Evolutionary conservation across 2,888 invertebrate genomes (phyloP).

Genomic region (Limnephilus marmoratus): DNA sequence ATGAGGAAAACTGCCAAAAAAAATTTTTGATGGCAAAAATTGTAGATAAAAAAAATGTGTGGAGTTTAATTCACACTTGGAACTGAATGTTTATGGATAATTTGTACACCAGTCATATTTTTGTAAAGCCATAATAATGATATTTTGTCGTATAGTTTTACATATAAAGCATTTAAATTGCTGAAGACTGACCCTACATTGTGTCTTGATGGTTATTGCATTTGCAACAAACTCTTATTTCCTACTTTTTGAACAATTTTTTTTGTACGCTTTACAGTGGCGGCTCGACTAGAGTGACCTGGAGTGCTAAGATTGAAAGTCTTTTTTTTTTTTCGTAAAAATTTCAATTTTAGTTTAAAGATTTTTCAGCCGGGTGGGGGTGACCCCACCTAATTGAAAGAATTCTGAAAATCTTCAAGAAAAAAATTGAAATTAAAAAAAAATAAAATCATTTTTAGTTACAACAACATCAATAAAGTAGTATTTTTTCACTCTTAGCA

Average conservation of each 20-base stretch:
- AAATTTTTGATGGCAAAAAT: neutral
- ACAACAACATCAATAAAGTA: too few relatives aligned
- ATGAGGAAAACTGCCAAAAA: neutral
- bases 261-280: neutral
- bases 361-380: too few relatives aligned
- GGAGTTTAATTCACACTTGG: neutral
- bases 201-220: neutral
- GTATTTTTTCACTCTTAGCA: too few relatives aligned
- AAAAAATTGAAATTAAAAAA: too few relatives aligned
- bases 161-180: neutral
- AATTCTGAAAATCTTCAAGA: too few relatives aligned
- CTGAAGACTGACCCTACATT: neutral
- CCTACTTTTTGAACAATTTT: neutral
- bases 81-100: neutral
- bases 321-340: too few relatives aligned
- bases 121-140: neutral
- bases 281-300: too few relatives aligned
- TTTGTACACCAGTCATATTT: neutral
- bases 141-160: neutral
- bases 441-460: too few relatives aligned
- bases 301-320: too few relatives aligned
- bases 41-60: neutral
- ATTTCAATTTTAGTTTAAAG: too few relatives aligned
- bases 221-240: neutral
- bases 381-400: too few relatives aligned